These are phyloP conservation scores for Pionites leucogaster DNA, from an alignment of 2,113 vertebrate species.

Conservation along the genomic window DNA sequence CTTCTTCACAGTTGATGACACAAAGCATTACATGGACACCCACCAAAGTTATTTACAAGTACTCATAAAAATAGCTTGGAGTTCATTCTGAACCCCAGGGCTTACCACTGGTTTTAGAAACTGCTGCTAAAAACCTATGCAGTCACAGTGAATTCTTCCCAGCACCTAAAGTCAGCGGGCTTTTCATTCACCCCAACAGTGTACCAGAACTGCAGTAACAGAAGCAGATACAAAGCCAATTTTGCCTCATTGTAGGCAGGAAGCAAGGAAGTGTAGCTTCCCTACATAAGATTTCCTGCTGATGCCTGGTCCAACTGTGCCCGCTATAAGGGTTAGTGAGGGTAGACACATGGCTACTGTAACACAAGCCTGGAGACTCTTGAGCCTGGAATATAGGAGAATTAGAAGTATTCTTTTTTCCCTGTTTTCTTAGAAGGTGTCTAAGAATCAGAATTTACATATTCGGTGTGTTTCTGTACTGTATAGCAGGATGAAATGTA, in stretches of 20 bases:
- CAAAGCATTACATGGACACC: not conserved
- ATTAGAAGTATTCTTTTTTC: not conserved
- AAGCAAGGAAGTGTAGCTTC: not conserved
- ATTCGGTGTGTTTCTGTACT: not conserved
- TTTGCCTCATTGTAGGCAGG: not conserved
- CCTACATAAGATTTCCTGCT: not conserved
- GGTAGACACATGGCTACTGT: not conserved
- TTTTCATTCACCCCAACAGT: not conserved
- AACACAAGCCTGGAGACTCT: not conserved
- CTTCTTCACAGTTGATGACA: constrained; percentile 6
- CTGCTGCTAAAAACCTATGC: not conserved
- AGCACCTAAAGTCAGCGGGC: not conserved
- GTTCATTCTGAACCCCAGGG: not conserved
- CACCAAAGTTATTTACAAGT: not conserved
- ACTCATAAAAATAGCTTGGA: not conserved
- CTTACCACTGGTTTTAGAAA: not conserved
- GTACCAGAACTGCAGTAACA: not conserved
- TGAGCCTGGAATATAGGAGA: not conserved
- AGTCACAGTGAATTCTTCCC: not conserved
- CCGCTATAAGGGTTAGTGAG: not conserved
- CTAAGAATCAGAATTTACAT: not conserved
- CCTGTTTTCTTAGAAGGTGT: not conserved
- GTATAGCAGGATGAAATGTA: not conserved
- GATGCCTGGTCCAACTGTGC: not conserved
- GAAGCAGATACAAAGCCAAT: not conserved